phyloP scores from a whole-genome alignment of 2,113 vertebrate genomes.

The Globicephala melas region DNA sequence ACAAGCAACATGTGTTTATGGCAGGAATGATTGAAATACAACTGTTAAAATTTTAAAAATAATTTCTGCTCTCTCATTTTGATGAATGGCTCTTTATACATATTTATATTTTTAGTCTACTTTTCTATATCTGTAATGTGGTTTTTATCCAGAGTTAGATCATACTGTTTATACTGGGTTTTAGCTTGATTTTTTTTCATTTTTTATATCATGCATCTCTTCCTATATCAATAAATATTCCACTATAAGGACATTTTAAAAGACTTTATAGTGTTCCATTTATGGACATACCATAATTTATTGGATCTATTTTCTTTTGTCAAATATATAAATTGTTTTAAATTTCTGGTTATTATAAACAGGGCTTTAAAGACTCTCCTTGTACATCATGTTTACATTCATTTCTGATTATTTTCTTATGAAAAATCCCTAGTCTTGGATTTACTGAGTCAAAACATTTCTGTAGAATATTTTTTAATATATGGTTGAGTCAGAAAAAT shows the following conservation, averaged over 20 bases:
- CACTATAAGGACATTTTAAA: slow-evolving; percentile 31
- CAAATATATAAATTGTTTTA: slow-evolving; percentile 21
- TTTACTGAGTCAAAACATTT: slow-evolving; percentile 3
- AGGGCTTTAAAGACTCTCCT: not conserved
- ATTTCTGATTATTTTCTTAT: slow-evolving; percentile 35
- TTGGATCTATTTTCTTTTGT: slow-evolving; percentile 15
- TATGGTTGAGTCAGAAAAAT: not conserved
- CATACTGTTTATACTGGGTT: not conserved
- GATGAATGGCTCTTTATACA: not conserved
- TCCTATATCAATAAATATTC: not conserved
- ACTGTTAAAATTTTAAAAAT: not conserved
- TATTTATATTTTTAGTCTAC: not conserved
- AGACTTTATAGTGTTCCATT: slow-evolving; percentile 45
- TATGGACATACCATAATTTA: slow-evolving; percentile 42
- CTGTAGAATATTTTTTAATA: slow-evolving; percentile 9
- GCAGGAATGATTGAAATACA: not conserved
- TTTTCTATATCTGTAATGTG: not conserved
- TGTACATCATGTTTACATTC: slow-evolving; percentile 11
- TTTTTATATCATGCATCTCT: not conserved
- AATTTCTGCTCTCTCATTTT: not conserved
- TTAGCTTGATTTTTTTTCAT: not conserved
- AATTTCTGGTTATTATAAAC: slow-evolving; percentile 36
- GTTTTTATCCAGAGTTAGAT: not conserved
- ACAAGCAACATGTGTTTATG: not conserved
- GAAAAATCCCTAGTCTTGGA: slow-evolving; percentile 9